Evolutionary conservation across 1,140 invertebrate genomes (phyloP), one percentile per base, ranked within the genome.

Genomic region (Lethrus apterus): DNA sequence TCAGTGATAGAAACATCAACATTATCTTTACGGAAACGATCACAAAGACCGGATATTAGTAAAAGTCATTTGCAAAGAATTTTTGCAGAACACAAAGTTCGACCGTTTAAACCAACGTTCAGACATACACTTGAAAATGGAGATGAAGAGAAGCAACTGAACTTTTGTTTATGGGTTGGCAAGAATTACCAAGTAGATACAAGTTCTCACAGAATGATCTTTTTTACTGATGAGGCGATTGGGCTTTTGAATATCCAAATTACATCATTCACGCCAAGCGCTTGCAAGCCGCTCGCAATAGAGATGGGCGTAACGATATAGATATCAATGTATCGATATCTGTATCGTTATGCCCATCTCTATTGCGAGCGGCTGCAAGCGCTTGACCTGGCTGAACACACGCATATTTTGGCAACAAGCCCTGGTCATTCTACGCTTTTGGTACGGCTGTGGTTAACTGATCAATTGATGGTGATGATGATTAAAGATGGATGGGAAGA

Each of bases 281-380:
- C n/a, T n/a, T n/a, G n/a, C n/a, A n/a, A n/a, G n/a, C n/a, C n/a
- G n/a, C n/a, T n/a, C n/a, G n/a, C n/a, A n/a, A n/a, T n/a, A n/a
- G 5, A 52, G 38, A 44, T 20, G 46, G 45, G 45, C 41, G 44
- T 41, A 44, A 52, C 51, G 17, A 44, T 52, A 48, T 17, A 40
- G 48, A 48, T 51, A 11, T 38, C 42, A 48, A 24, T 45, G 30
- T 48, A 48, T 51, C 20, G 32, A 18, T 30, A 48, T 47, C n/a
- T n/a, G n/a, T n/a, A n/a, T n/a, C n/a, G n/a, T n/a, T n/a, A n/a
- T n/a, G n/a, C n/a, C n/a, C n/a, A n/a, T n/a, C n/a, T n/a, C n/a
- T n/a, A n/a, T n/a, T n/a, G n/a, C n/a, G n/a, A n/a, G n/a, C n/a
- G n/a, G n/a, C n/a, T n/a, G n/a, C n/a, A n/a, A n/a, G n/a, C n/a